These are phyloP conservation scores for Homarus gammarus DNA, from an alignment of 2,888 invertebrate genomes.

Conservation along the genomic window DNA sequence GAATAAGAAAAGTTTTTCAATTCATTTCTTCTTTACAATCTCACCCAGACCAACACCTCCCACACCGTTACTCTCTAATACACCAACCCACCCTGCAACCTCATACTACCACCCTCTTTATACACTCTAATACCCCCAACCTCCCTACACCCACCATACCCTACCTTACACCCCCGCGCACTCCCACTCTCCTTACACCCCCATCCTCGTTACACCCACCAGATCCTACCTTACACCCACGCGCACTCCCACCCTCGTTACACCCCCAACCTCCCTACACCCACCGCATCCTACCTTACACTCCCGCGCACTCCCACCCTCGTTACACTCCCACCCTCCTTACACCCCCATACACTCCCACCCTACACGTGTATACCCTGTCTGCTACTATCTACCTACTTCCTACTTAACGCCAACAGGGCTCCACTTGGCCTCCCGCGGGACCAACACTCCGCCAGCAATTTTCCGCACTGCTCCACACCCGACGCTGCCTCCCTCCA, in stretches of 20 bases:
- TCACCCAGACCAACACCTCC: too few relatives aligned
- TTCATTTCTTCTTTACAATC: too few relatives aligned
- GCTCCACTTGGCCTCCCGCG: background rate
- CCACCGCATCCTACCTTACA: background rate
- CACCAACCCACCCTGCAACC: too few relatives aligned
- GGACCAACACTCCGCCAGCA: background rate
- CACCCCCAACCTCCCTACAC: background rate
- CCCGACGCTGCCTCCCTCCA: background rate
- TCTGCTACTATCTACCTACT: background rate
- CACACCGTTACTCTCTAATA: too few relatives aligned
- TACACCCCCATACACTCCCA: background rate
- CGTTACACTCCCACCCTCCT: background rate
- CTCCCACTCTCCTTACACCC: background rate
- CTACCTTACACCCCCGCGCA: too few relatives aligned
- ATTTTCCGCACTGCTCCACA: conserved; percentile 1
- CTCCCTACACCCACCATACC: too few relatives aligned
- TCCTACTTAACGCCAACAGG: background rate
- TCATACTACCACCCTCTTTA: too few relatives aligned
- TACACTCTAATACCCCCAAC: too few relatives aligned
- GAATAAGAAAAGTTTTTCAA: too few relatives aligned
- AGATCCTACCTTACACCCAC: background rate
- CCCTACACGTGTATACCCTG: background rate
- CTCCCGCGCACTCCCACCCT: background rate
- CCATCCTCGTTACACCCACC: background rate
- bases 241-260: background rate